Conservation (phyloP, 2,797 vertebrate species). For the Apogon hyalosoma region DNA sequence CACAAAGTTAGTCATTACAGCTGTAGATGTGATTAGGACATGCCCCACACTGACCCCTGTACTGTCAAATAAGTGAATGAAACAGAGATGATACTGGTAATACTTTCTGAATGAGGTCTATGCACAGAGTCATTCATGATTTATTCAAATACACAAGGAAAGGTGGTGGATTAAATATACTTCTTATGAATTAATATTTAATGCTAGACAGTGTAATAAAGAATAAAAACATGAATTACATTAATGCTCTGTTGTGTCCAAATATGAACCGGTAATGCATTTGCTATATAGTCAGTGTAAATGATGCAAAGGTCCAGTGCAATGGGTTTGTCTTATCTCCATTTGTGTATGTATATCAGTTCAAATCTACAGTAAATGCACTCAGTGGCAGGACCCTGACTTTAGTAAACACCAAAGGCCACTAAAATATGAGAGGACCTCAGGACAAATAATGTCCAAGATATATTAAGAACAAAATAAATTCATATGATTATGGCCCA, state of each 20-base stretch:
- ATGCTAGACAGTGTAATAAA: not conserved
- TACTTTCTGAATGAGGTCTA: constrained; percentile 1
- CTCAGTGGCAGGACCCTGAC: constrained; percentile 51
- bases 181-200: not conserved
- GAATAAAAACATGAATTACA: not conserved
- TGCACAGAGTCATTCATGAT: not conserved
- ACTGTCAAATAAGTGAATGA: constrained; percentile 35
- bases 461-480: not conserved
- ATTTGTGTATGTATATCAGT: constrained; percentile 46
- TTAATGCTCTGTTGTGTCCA: not conserved
- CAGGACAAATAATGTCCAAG: constrained; percentile 7
- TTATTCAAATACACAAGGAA: not conserved
- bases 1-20: constrained; percentile 77
- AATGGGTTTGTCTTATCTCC: constrained; percentile 71
- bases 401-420: constrained; percentile 64
- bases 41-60: constrained; percentile 50
- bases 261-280: constrained; percentile 1
- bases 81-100: constrained; percentile 5
- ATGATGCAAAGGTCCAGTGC: constrained; percentile 27
- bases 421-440: constrained; percentile 6
- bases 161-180: too few relatives aligned
- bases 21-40: constrained; percentile 66
- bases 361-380: constrained; percentile 58
- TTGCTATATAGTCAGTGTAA: not conserved
- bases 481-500: not conserved